phyloP scores from a whole-genome alignment of 2,113 vertebrate genomes.

The Pseudopipra pipra region DNA sequence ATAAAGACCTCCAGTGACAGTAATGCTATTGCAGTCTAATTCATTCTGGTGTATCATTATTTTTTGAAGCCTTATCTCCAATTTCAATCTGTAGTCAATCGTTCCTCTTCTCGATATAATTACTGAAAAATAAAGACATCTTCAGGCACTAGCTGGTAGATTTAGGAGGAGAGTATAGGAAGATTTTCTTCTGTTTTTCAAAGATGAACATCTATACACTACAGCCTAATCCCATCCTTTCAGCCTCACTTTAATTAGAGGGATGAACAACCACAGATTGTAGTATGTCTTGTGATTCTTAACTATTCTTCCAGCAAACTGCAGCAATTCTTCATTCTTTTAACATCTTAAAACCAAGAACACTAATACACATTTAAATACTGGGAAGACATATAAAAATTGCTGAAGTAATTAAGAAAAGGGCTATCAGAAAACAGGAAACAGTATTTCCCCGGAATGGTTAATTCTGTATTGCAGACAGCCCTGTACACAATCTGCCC shows the following conservation, averaged over 20 bases:
- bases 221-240: background rate
- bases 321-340: background rate
- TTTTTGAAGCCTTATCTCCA: background rate
- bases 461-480: background rate
- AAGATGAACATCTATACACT: background rate
- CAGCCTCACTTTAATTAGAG: background rate
- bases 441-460: background rate
- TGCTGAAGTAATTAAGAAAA: background rate
- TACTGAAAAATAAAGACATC: background rate
- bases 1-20: background rate
- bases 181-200: background rate
- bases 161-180: background rate
- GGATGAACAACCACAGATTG: background rate
- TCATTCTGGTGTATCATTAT: background rate
- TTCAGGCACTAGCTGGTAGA: background rate
- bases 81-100: background rate
- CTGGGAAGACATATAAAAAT: background rate
- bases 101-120: background rate
- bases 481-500: background rate
- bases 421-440: background rate
- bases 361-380: background rate
- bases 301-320: background rate
- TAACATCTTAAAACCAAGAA: background rate
- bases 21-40: background rate
- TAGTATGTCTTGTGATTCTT: background rate